Base-by-base conservation (phyloP, 2,888 invertebrate species). In the Macropis europaea region DNA sequence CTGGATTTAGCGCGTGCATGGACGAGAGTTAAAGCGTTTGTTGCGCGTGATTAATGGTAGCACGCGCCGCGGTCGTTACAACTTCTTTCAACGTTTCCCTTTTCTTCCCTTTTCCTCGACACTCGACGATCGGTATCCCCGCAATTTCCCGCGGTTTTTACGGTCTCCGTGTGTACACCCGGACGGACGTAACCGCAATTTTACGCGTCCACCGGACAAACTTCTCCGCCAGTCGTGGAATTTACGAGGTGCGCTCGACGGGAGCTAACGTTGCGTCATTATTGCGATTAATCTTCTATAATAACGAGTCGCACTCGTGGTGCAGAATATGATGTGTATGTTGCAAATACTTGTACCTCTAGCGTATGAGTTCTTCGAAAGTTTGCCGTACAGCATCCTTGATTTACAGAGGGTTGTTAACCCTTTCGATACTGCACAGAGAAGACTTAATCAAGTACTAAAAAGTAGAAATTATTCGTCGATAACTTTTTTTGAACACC, bases 11-110 rank as follows among this genome's bases (percentile, higher is more conserved):
- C 40, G 47, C 47, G 52, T 24, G 57, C 56, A 73, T 73, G 47
- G 38, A 56, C 57, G 62, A 56, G 66, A 77, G 78, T 74, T 78
- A 54, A 77, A 77, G 74, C 71, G 67, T 67, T 77, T 74, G 77
- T 74, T 64, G 52, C 56, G 48, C 24, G 72, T 72, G 77, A 77
- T 77, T 77, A 77, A 78, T 77, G 64, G 48, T 15, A 19, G 32
- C 66, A 73, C 73, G 53, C 59, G 73, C 57, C 53, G 32, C 62
- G 69, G 24, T 76, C 76, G 77, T 76, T 76, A 77, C 54, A 68
- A 69, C 56, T 73, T 77, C 63, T 76, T 76, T 48, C 60, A 28
- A 54, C 17, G 9, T 34, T 22, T 48, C 24, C 40, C 28, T 24
- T 30, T 2, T 19, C 42, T 56, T 3, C 3, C 38, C 32, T 53